These are phyloP conservation scores for Hirtodrosophila cameraria DNA, from an alignment of 2,888 invertebrate genomes.

Conservation along the genomic window DNA sequence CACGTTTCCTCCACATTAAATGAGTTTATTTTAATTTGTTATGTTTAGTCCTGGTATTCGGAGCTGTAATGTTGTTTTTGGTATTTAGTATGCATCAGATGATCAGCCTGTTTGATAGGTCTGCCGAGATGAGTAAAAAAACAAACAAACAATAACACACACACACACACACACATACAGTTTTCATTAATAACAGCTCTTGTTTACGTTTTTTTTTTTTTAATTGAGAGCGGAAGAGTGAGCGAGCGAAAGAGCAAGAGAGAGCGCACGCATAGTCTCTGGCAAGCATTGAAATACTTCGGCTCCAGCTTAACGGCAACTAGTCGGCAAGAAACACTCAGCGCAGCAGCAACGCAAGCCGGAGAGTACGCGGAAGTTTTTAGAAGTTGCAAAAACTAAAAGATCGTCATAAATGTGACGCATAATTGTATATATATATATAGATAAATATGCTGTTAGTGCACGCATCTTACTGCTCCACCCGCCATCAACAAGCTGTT, in stretches of 20 bases:
- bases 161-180: conserved; percentile 15
- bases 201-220: conserved; percentile 55
- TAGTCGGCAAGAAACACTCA: conserved; percentile 77
- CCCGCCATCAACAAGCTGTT: background rate
- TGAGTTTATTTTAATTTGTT: no score
- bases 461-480: conserved; percentile 10
- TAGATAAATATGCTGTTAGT: conserved; percentile 30
- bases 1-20: no score
- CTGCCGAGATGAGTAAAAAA: no score
- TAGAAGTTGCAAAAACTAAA: conserved; percentile 16
- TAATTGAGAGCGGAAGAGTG: conserved; percentile 25
- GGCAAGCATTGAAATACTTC: conserved; percentile 53
- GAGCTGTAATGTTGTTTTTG: no score
- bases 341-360: conserved; percentile 62
- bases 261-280: conserved; percentile 13
- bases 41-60: no score
- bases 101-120: no score
- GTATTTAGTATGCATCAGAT: no score
- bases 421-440: conserved; percentile 4
- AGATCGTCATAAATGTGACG: conserved; percentile 44
- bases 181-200: conserved; percentile 28
- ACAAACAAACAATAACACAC: conserved; percentile 6
- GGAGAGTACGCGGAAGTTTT: conserved; percentile 50
- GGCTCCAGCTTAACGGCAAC: conserved; percentile 52
- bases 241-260: conserved; percentile 16